Percentiles rank a stretch among this genome's conserved stretches.
phyloP scores from a whole-genome alignment of 2,888 invertebrate species.

The Polymixis lichenea region DNA sequence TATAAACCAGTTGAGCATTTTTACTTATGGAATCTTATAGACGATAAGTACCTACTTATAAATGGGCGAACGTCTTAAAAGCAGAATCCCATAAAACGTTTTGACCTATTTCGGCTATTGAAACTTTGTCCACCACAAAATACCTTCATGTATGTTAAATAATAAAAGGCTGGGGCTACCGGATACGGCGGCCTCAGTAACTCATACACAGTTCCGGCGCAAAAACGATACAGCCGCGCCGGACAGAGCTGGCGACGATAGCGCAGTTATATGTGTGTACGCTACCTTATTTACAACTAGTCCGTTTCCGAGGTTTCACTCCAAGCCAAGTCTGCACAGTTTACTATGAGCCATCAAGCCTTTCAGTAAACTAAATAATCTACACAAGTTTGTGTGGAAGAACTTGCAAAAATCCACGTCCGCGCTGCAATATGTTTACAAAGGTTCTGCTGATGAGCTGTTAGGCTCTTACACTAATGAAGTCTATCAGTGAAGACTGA shows the following conservation, averaged over 20 bases:
- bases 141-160: conserved; percentile 74
- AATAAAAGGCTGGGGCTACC: conserved; percentile 76
- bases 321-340: conserved; percentile 57
- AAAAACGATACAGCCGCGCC: conserved; percentile 83
- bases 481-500: background rate
- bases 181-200: conserved; percentile 82
- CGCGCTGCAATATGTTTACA: conserved; percentile 3
- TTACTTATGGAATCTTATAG: background rate
- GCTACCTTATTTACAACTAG: conserved; percentile 79
- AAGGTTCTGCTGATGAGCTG: conserved; percentile 10
- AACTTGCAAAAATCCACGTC: conserved; percentile 8
- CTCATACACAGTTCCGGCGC: conserved; percentile 87
- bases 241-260: conserved; percentile 79
- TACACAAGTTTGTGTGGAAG: conserved; percentile 38
- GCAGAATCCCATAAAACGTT: conserved; percentile 34
- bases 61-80: conserved; percentile 23
- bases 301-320: conserved; percentile 74
- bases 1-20: background rate
- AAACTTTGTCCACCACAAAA: conserved; percentile 66
- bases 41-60: conserved; percentile 1
- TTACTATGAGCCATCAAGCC: conserved; percentile 54
- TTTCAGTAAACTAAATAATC: conserved; percentile 58
- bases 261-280: conserved; percentile 76
- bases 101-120: conserved; percentile 63
- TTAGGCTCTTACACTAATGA: conserved; percentile 2